Conservation (phyloP, 2,888 invertebrate species). For the Volucella zonaria region DNA sequence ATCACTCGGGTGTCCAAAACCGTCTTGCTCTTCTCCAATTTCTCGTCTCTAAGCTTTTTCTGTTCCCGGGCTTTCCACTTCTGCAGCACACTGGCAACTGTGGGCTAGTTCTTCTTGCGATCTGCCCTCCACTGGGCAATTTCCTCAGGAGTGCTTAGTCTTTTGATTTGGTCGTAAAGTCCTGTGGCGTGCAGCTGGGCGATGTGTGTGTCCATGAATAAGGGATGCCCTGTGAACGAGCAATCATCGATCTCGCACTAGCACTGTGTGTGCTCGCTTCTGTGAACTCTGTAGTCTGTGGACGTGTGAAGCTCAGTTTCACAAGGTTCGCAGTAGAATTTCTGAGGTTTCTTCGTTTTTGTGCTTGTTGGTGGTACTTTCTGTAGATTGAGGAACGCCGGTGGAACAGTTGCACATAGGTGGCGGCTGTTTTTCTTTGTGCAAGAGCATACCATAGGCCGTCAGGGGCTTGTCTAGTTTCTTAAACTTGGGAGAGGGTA, state of each 20-base stretch:
- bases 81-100: conserved; percentile 87
- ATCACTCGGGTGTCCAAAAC: conserved; percentile 82
- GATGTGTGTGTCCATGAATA: conserved; percentile 91
- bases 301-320: conserved; percentile 88
- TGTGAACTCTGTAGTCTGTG: conserved; percentile 86
- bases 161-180: conserved; percentile 90
- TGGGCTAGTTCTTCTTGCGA: conserved; percentile 90
- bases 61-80: conserved; percentile 86
- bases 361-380: conserved; percentile 7
- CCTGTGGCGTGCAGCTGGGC: conserved; percentile 93
- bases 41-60: conserved; percentile 89
- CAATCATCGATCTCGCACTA: conserved; percentile 93
- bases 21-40: conserved; percentile 83
- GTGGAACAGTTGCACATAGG: conserved; percentile 81
- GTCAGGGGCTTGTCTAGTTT: conserved; percentile 75
- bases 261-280: conserved; percentile 88
- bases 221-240: conserved; percentile 89
- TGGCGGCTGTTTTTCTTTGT: conserved; percentile 80
- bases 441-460: conserved; percentile 80
- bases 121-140: conserved; percentile 93
- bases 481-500: conserved; percentile 79
- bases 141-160: conserved; percentile 90
- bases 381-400: conserved; percentile 76
- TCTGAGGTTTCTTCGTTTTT: conserved; percentile 47
- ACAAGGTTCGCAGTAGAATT: conserved; percentile 90